These are phyloP conservation scores for Sebastiscus tertius DNA, from an alignment of 2,797 vertebrate species.

Conservation along the genomic window DNA sequence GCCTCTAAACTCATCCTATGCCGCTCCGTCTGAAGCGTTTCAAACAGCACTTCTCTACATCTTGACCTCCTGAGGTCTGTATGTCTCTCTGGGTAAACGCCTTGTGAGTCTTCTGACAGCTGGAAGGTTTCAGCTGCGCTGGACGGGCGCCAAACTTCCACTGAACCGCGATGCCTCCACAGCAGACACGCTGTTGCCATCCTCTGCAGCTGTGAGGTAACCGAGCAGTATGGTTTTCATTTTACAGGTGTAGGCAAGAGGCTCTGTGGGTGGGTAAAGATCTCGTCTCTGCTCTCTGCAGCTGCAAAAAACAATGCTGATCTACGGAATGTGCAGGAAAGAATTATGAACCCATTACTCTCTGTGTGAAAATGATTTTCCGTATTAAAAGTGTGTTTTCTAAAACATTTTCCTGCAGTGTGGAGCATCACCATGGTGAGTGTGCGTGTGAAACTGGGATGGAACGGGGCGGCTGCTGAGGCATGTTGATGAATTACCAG, in stretches of 20 bases:
- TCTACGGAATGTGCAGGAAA: constrained; percentile 17
- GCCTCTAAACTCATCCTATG: background rate
- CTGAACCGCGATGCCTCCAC: constrained; percentile 23
- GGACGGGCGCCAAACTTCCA: constrained; percentile 44
- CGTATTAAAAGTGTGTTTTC: constrained; percentile 35
- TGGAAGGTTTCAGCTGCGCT: constrained; percentile 30
- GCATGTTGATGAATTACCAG: constrained; percentile 61
- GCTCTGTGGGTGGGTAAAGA: constrained; percentile 40
- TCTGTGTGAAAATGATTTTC: constrained; percentile 28
- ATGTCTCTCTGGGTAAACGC: constrained; percentile 27
- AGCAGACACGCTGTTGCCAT: constrained; percentile 40
- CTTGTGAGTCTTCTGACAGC: constrained; percentile 30
- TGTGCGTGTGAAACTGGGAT: constrained; percentile 36
- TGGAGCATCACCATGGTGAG: constrained; percentile 46
- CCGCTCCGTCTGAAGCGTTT: constrained; percentile 7
- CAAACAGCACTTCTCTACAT: background rate
- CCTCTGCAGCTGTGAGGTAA: constrained; percentile 42
- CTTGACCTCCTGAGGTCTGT: constrained; percentile 27
- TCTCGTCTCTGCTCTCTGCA: constrained; percentile 3
- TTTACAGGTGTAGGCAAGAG: constrained; percentile 46
- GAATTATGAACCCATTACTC: constrained; percentile 8
- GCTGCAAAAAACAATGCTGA: constrained; percentile 48
- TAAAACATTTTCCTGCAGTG: constrained; percentile 48
- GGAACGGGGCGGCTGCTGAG: constrained; percentile 38
- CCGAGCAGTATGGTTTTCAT: constrained; percentile 40